Evolutionary conservation across 2,797 vertebrate species (phyloP), one percentile per base, ranked within the genome.

Genomic region (Platyrinchus mystaceus): DNA sequence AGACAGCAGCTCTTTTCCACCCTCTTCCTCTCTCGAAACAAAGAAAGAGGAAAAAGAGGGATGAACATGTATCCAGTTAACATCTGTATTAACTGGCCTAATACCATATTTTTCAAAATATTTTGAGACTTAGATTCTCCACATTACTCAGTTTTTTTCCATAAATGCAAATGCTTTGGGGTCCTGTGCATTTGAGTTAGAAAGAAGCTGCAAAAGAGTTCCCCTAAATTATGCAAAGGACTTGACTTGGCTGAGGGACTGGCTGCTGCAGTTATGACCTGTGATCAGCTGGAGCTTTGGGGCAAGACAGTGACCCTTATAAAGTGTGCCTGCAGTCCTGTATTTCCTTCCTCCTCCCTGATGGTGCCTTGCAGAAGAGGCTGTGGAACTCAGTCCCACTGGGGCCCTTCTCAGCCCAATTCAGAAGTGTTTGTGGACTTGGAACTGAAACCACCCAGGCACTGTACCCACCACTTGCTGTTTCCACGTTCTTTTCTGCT

Each of bases 21-120:
- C 1, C 10, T 34, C 19, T 26, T 32, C 8, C 3, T 9, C 53
- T 27, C 53, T 69, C 0, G 0, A 68, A 55, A 59, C 41, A 52
- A 46, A 50, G 23, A 28, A 50, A 50, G 36, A 39, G 47, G 26
- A 14, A 47, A 37, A 56, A 55, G 16, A 43, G 28, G 66, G 28
- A 28, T 27, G 8, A 66, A 22, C 0, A 0, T 4, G 5, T 46
- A 7, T 58, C 43, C 16, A 60, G 37, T 18, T 50, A 76, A 16
- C 19, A 44, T 11, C 28, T 32, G 10, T 56, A 39, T 70, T 84
- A 74, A 47, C 17, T 74, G 36, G 6, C 5, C 7, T 37, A 27
- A 20, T 36, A 66, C 14, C 4, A 1, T 26, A 28, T 62, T 82
- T 71, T 71, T 36, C 63, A 23, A 82, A 69, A 50, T 59, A 32